Percentiles rank a stretch among this genome's conserved stretches.
phyloP scores from a whole-genome alignment of 1,140 invertebrate genomes.

The Tetragnatha versicolor region DNA sequence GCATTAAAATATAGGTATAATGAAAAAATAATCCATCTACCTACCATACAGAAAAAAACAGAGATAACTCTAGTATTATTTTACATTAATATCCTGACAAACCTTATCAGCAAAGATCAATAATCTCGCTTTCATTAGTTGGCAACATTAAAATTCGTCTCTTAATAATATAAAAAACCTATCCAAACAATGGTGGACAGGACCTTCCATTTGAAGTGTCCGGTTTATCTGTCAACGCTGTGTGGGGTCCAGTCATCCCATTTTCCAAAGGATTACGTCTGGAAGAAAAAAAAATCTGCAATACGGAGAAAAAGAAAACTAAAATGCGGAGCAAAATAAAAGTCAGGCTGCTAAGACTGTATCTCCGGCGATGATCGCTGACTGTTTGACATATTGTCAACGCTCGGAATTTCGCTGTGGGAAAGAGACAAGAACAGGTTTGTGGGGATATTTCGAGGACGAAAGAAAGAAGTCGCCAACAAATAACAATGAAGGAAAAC shows the following conservation, averaged over 20 bases:
- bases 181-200: not conserved
- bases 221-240: slow-evolving; percentile 41
- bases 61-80: too few relatives aligned
- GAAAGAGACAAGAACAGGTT: slow-evolving; percentile 13
- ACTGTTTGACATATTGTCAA: slow-evolving; percentile 49
- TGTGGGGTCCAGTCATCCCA: slow-evolving; percentile 32
- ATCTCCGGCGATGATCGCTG: slow-evolving; percentile 31
- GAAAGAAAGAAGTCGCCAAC: too few relatives aligned
- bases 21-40: too few relatives aligned
- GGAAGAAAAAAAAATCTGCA: not conserved
- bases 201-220: slow-evolving; percentile 7
- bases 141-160: too few relatives aligned
- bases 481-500: too few relatives aligned
- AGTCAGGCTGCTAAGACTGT: slow-evolving; percentile 14
- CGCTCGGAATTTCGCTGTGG: slow-evolving; percentile 13
- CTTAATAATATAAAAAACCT: too few relatives aligned
- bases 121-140: too few relatives aligned
- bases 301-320: not conserved
- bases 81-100: too few relatives aligned
- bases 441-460: too few relatives aligned
- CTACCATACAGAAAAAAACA: too few relatives aligned
- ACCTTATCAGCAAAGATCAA: too few relatives aligned
- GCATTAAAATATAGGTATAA: too few relatives aligned
- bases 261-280: slow-evolving; percentile 45
- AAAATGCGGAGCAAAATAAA: slow-evolving; percentile 26